Evolutionary conservation across 2,888 invertebrate species (phyloP).

Genomic region (Cheiracanthium punctorium): DNA sequence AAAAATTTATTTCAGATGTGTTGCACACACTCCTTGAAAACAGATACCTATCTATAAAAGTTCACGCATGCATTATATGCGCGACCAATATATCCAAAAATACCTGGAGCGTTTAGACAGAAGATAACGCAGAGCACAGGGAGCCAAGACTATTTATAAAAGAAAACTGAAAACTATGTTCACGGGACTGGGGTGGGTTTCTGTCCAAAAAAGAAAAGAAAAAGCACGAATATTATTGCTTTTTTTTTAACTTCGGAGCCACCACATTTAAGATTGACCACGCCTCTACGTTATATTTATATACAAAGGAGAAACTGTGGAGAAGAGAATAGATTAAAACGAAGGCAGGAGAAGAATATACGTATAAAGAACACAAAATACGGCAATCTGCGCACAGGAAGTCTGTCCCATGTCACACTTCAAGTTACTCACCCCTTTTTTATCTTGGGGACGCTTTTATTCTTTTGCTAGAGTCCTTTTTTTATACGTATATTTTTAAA

Average conservation of each 20-base stretch:
- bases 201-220: too few relatives aligned
- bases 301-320: constrained; percentile 52
- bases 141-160: neutral
- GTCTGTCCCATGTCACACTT: constrained; percentile 68
- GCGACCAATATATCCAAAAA: neutral
- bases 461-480: constrained; percentile 29
- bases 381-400: constrained; percentile 64
- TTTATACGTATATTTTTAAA: neutral
- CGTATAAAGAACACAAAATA: constrained; percentile 45
- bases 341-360: constrained; percentile 13
- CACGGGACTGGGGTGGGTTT: too few relatives aligned
- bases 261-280: constrained; percentile 30
- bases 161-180: neutral
- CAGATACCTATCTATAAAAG: too few relatives aligned
- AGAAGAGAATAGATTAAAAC: constrained; percentile 41
- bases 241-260: constrained; percentile 5
- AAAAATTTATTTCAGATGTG: too few relatives aligned
- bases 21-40: too few relatives aligned
- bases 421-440: constrained; percentile 66
- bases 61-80: neutral
- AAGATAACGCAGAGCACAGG: neutral
- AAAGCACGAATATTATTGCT: neutral
- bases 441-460: constrained; percentile 59
- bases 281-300: constrained; percentile 63
- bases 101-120: neutral